A percentile compares a stretch with the other conserved stretches of the same genome.
These are phyloP conservation scores for Zygogramma bicolorata DNA, from an alignment of 2,888 invertebrate species.

Conservation along the genomic window DNA sequence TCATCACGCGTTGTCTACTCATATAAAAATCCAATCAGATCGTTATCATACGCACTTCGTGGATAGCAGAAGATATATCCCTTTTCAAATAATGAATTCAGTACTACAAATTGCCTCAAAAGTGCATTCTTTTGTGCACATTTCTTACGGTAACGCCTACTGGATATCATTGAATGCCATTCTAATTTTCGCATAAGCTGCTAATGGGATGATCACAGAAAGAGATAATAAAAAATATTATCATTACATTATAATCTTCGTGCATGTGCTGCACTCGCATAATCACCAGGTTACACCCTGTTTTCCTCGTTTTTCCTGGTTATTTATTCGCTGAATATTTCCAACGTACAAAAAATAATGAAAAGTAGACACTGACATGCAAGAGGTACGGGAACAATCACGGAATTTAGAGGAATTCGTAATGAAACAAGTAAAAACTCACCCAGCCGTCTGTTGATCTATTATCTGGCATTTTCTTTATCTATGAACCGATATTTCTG, in stretches of 20 bases:
- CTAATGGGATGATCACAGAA: background rate
- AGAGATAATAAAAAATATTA: background rate
- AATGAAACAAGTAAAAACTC: slow-evolving; percentile 53
- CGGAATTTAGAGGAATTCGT: background rate
- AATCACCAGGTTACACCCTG: background rate
- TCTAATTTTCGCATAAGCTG: background rate
- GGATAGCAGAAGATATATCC: too few relatives aligned
- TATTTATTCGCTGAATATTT: background rate
- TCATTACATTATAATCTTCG: background rate
- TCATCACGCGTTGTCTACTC: too few relatives aligned
- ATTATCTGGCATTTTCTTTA: slow-evolving; percentile 65
- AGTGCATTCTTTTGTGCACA: background rate
- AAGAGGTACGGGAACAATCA: background rate
- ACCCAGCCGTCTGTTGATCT: slow-evolving; percentile 57
- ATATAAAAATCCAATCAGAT: too few relatives aligned
- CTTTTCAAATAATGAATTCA: background rate
- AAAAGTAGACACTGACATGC: background rate
- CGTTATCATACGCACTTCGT: too few relatives aligned
- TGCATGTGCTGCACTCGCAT: background rate
- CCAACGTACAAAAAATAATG: background rate
- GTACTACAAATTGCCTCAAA: background rate
- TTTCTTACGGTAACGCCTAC: background rate
- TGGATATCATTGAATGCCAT: background rate
- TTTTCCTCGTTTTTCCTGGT: background rate
- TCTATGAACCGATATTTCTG: slow-evolving; percentile 59